These are phyloP conservation scores for Andricus curvator DNA, from an alignment of 2,888 invertebrate genomes.

Conservation along the genomic window DNA sequence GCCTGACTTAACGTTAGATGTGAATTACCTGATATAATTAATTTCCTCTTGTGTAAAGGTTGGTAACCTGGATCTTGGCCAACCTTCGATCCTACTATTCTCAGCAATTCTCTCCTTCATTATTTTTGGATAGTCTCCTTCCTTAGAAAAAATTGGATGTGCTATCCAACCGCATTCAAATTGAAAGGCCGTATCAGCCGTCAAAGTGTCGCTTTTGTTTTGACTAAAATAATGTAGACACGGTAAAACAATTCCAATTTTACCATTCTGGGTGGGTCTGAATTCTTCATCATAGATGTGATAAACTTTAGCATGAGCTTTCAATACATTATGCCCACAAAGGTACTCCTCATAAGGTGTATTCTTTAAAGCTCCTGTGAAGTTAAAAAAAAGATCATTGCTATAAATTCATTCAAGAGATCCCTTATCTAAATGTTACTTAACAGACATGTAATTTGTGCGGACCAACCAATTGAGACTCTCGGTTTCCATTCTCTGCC, in stretches of 20 bases:
- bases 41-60: slow-evolving; percentile 80
- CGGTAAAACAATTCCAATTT: slow-evolving; percentile 58
- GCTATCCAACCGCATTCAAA: slow-evolving; percentile 78
- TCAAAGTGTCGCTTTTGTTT: slow-evolving; percentile 49
- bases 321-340: slow-evolving; percentile 85
- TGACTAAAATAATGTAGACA: slow-evolving; percentile 49
- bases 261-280: slow-evolving; percentile 79
- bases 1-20: too few species aligned
- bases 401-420: too few species aligned
- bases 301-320: slow-evolving; percentile 85
- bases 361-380: too few species aligned
- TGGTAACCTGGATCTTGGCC: slow-evolving; percentile 77
- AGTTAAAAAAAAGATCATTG: too few species aligned
- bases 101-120: slow-evolving; percentile 77
- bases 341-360: slow-evolving; percentile 79
- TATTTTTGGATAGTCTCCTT: slow-evolving; percentile 79
- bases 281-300: slow-evolving; percentile 83
- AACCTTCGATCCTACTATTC: slow-evolving; percentile 78
- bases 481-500: too few species aligned
- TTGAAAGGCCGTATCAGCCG: slow-evolving; percentile 62
- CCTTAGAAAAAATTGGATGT: slow-evolving; percentile 77
- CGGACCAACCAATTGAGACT: too few species aligned
- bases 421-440: too few species aligned
- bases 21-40: slow-evolving; percentile 63
- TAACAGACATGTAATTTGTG: too few species aligned